Evolutionary conservation across 1,140 invertebrate species (phyloP).

Genomic region (Thaumatotibia leucotreta): DNA sequence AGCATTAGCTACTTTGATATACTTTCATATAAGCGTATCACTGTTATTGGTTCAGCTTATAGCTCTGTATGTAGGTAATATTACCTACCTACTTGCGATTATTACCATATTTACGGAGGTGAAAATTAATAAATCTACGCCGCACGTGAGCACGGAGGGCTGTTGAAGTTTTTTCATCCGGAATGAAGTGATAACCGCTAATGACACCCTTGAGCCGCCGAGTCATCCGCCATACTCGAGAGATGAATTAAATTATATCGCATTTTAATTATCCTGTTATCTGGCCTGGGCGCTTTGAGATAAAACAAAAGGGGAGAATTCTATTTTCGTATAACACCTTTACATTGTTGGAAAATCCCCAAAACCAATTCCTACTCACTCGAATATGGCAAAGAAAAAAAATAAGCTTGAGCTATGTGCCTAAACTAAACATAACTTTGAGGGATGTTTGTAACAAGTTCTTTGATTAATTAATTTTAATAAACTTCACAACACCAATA

Average conservation of each 20-base stretch:
- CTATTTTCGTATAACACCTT: background rate
- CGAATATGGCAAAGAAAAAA: too few species aligned
- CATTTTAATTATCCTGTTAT: slow-evolving; percentile 9
- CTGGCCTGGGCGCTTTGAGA: background rate
- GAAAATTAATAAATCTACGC: slow-evolving; percentile 73
- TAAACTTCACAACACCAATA: too few species aligned
- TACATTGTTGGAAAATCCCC: background rate
- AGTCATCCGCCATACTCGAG: slow-evolving; percentile 54
- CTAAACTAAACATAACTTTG: too few species aligned
- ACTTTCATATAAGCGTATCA: background rate
- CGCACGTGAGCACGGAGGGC: slow-evolving; percentile 58
- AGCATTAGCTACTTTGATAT: too few species aligned
- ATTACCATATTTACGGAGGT: slow-evolving; percentile 62
- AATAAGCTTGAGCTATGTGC: too few species aligned
- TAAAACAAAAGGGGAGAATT: background rate
- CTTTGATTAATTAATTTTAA: too few species aligned
- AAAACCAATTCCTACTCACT: background rate
- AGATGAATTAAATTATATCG: slow-evolving; percentile 26
- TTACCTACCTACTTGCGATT: background rate
- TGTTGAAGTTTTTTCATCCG: slow-evolving; percentile 74
- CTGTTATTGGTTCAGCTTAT: background rate
- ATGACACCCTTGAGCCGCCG: slow-evolving; percentile 59
- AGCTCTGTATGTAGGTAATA: too few species aligned
- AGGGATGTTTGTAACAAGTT: too few species aligned
- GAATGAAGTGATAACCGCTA: slow-evolving; percentile 76